Evolutionary conservation across 1,140 invertebrate species (phyloP), one percentile per base, ranked within the genome.

Genomic region (Euglossa dilemma): DNA sequence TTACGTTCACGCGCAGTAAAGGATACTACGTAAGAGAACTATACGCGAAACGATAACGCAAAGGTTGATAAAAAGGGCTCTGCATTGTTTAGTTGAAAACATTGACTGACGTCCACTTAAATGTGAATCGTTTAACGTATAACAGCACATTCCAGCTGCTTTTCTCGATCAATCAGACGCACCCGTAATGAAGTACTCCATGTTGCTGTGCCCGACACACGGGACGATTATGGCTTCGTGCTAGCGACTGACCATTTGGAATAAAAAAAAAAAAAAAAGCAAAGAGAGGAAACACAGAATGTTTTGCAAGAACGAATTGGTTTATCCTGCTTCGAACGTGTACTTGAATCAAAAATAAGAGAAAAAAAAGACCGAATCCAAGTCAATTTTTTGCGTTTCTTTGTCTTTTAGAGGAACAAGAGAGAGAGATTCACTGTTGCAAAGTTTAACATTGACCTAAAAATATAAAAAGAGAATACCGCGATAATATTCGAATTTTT

Each of bases 141-240:
- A 74, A 86, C 83, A 85, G 87, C 87, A 91, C 90, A 91, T 91
- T 91, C 91, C 91, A 90, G 88, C 87, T 84, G 87, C 88, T 91
- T 91, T 89, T 86, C 64, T 76, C 61, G 25, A 74, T 66, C n/a
- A 88, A 88, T 71, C 76, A 85, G 83, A 85, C 71, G 72, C 86
- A 85, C 56, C 56, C 54, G 80, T 73, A 72, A 83, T 56, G 71
- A 88, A 78, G 71, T 70, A 66, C 63, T 67, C 20, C 50, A 61
- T 43, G 47, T 79, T 83, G 76, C 72, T 83, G 69, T 75, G 76
- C 52, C 43, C 36, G 56, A 57, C 20, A 71, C 77, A 63, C 47
- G 57, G 64, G 8, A 63, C 52, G 16, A 69, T 72, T 63, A 56
- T 18, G 23, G 78, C 79, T 85, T 81, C 47, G 63, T 81, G 59